Base-by-base conservation (phyloP, 2,113 vertebrate species). In the Aramus guarauna region DNA sequence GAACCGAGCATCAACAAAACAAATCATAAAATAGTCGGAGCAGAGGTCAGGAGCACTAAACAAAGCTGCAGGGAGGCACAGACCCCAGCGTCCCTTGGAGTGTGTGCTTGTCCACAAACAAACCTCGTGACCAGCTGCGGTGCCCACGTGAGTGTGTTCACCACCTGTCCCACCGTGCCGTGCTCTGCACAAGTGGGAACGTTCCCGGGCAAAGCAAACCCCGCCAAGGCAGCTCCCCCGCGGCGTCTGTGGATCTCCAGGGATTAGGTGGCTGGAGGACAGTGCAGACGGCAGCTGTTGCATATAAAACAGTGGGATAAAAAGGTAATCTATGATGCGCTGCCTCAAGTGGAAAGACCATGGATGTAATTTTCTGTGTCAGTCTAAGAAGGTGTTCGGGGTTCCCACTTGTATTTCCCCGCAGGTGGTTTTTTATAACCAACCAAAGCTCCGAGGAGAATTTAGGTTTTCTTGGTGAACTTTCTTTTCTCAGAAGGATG, bases 71-170 rank as follows among this genome's bases (percentile, higher is more conserved):
- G 58, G 34, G 63, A 20, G 20, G 55, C 63, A 43, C 7, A 2
- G 21, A 22, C 34, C 0, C 11, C 39, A 41, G 39, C 39, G 1
- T 50, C 36, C 56, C 77, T 15, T 8, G 21, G 48, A 36, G 37
- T 4, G 1, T 12, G 2, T 18, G 5, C 77, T 64, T 36, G 52
- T 30, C 37, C 63, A 9, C 72, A 30, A 3, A 20, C 6, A 27
- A 37, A 4, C n/a, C 76, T 41, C 10, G 1, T 7, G 6, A 47
- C 13, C 22, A 14, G 53, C 12, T 7, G 0, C 11, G 9, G 62
- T 41, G 41, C 64, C 64, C 9, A 2, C 1, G 4, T 3, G 19
- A 6, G 15, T 3, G 20, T 22, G 23, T 37, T 3, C 18, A 6
- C 47, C 27, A 3, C n/a, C 32, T 1, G 3, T 32, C 53, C 30